Percentiles rank a stretch among this genome's conserved stretches.
phyloP scores from a whole-genome alignment of 2,113 vertebrate genomes.

The Osmerus eperlanus region DNA sequence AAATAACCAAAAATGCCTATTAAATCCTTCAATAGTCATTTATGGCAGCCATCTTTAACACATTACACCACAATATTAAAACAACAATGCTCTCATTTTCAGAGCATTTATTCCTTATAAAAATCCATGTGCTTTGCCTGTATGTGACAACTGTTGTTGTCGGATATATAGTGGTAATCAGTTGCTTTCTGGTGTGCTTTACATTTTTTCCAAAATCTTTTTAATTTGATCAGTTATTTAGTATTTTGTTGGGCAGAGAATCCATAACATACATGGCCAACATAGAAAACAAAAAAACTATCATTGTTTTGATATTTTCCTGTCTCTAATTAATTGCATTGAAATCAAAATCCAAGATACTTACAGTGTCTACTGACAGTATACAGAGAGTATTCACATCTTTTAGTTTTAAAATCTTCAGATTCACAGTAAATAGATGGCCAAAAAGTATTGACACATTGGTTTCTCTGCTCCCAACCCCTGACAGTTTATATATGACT shows the following conservation, averaged over 20 bases:
- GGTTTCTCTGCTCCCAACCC: slow-evolving; percentile 71
- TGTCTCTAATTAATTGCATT: slow-evolving; percentile 13
- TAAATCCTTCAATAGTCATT: slow-evolving; percentile 17
- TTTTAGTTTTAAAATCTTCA: slow-evolving; percentile 4
- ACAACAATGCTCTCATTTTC: background rate
- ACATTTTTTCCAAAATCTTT: background rate
- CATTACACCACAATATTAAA: slow-evolving; percentile 3
- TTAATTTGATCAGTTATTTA: slow-evolving; percentile 7
- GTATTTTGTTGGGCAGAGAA: slow-evolving; percentile 71
- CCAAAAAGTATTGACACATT: slow-evolving; percentile 40
- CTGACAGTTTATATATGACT: slow-evolving; percentile 47
- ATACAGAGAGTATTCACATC: slow-evolving; percentile 12
- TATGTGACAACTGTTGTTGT: slow-evolving; percentile 29
- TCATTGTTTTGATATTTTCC: slow-evolving; percentile 3
- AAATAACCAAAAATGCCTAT: slow-evolving; percentile 39
- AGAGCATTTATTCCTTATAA: slow-evolving; percentile 5
- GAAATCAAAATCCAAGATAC: background rate
- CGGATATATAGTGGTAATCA: slow-evolving; percentile 23
- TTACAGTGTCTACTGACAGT: background rate
- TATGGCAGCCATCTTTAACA: slow-evolving; percentile 26
- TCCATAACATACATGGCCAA: slow-evolving; percentile 69
- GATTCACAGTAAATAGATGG: slow-evolving; percentile 20
- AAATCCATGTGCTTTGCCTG: slow-evolving; percentile 28
- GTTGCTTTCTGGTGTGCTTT: slow-evolving; percentile 21
- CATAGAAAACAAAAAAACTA: slow-evolving; percentile 5